These are phyloP conservation scores for Bambusicola thoracicus DNA, from an alignment of 2,113 vertebrate genomes.

Conservation along the genomic window DNA sequence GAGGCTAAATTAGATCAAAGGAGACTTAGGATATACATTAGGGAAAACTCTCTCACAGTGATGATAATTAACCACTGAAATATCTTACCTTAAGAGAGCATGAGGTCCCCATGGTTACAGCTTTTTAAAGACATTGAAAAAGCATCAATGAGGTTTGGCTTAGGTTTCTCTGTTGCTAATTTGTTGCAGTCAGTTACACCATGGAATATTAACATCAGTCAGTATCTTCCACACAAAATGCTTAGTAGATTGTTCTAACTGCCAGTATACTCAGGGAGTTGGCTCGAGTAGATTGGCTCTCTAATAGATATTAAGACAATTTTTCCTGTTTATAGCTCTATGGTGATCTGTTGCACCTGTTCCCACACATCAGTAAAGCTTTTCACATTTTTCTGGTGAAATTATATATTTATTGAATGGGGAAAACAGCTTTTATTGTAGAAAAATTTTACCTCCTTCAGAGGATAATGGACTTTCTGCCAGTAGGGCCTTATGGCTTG, in stretches of 20 bases:
- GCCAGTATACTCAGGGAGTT: neutral
- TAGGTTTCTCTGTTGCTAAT: neutral
- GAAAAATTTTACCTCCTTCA: neutral
- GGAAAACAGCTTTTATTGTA: neutral
- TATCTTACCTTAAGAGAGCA: constrained; percentile 17
- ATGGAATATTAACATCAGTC: neutral
- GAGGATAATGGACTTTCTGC: neutral
- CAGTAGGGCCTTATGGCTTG: neutral
- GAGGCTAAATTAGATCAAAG: constrained; percentile 27
- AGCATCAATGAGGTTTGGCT: neutral
- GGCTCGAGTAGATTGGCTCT: neutral
- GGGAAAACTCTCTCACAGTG: neutral
- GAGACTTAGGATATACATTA: constrained; percentile 1
- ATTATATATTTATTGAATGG: neutral
- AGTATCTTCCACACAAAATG: neutral
- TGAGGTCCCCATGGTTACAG: neutral
- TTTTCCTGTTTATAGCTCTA: neutral
- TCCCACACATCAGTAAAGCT: neutral
- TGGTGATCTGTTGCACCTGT: neutral
- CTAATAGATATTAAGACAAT: neutral
- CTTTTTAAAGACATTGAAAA: constrained; percentile 19
- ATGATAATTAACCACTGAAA: constrained; percentile 20
- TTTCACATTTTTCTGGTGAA: neutral
- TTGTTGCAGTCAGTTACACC: neutral
- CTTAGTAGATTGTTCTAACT: neutral